These are phyloP conservation scores for Mamestra brassicae DNA, from an alignment of 2,888 invertebrate species.

Conservation along the genomic window DNA sequence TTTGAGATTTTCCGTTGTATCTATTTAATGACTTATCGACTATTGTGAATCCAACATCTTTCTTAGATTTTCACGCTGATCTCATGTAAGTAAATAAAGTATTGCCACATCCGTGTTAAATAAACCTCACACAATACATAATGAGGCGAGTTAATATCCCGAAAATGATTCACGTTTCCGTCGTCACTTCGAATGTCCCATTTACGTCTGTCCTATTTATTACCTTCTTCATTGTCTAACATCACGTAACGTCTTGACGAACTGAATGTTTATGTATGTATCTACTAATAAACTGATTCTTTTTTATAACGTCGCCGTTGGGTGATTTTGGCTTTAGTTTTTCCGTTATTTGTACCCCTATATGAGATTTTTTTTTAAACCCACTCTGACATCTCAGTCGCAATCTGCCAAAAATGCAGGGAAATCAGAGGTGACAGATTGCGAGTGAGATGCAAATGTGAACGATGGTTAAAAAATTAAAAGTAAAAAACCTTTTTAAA, in stretches of 20 bases:
- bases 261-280: constrained; percentile 1
- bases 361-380: too few relatives aligned
- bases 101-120: constrained; percentile 3
- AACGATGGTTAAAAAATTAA: too few relatives aligned
- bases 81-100: constrained; percentile 38
- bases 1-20: constrained; percentile 4
- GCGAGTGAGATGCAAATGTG: too few relatives aligned
- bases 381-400: too few relatives aligned
- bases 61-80: constrained; percentile 44
- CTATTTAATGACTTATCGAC: constrained; percentile 11
- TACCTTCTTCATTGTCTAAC: constrained; percentile 23
- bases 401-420: too few relatives aligned
- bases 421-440: too few relatives aligned
- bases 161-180: constrained; percentile 44
- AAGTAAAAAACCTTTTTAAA: too few relatives aligned
- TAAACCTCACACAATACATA: constrained; percentile 23
- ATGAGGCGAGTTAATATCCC: constrained; percentile 14
- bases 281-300: constrained; percentile 17
- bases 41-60: background rate
- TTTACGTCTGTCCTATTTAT: constrained; percentile 22
- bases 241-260: constrained; percentile 34
- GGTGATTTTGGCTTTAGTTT: background rate
- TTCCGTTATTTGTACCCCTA: too few relatives aligned
- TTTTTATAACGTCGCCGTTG: background rate
- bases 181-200: constrained; percentile 30